Evolutionary conservation across 1,140 invertebrate genomes (phyloP).

Genomic region (Cataglyphis hispanica): DNA sequence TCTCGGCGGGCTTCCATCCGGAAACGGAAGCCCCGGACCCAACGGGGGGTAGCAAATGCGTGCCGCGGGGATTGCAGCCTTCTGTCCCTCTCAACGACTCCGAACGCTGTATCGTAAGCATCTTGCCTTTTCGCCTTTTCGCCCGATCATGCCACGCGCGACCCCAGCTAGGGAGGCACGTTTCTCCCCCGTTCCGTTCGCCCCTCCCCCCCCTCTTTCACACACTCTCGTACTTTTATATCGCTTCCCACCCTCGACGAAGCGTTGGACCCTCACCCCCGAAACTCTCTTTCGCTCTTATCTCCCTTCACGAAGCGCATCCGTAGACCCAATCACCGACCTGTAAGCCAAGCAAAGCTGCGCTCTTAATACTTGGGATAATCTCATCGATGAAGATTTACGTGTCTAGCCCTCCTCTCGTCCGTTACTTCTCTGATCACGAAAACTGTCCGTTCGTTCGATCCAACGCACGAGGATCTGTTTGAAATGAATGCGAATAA

Average conservation of each 20-base stretch:
- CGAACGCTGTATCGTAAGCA: constrained; percentile 87
- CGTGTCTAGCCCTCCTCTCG: neutral
- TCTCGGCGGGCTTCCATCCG: constrained; percentile 85
- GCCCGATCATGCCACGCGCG: constrained; percentile 80
- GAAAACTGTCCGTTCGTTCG: neutral
- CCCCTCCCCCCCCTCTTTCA: constrained; percentile 25
- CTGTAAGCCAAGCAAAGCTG: constrained; percentile 81
- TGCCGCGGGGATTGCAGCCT: constrained; percentile 75
- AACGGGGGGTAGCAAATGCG: constrained; percentile 71
- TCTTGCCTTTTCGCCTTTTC: constrained; percentile 83
- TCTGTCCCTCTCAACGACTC: constrained; percentile 86
- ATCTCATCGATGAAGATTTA: constrained; percentile 54
- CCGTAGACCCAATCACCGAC: constrained; percentile 70
- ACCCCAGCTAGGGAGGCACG: constrained; percentile 2
- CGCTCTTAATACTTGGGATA: constrained; percentile 59
- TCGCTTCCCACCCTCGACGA: too few species aligned
- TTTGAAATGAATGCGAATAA: neutral
- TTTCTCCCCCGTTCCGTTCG: constrained; percentile 61
- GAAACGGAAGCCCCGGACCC: constrained; percentile 68
- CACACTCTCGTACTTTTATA: neutral
- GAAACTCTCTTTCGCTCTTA: constrained; percentile 35
- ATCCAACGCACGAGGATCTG: constrained; percentile 3
- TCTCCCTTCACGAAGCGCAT: constrained; percentile 57
- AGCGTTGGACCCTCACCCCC: too few species aligned
- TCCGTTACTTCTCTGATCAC: too few species aligned